Evolutionary conservation across 2,888 invertebrate genomes (phyloP).

Genomic region (Apodemia duryi): DNA sequence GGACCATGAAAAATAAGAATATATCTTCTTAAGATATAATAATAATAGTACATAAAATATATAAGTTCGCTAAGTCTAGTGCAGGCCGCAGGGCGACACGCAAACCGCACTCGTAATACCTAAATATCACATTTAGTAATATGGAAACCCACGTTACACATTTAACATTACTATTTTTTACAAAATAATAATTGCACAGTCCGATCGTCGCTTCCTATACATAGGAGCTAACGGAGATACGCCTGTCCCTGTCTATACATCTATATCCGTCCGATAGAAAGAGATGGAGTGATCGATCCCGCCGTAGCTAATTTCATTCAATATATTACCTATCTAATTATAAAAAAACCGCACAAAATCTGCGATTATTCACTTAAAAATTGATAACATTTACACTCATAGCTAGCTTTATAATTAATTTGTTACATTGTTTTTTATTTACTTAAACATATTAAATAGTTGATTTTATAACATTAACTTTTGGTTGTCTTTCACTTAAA

Average conservation of each 20-base stretch:
- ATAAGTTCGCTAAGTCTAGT: constrained; percentile 74
- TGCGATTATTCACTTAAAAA: constrained; percentile 77
- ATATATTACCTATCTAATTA: constrained; percentile 81
- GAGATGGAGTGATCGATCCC: constrained; percentile 55
- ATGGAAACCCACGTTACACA: constrained; percentile 79
- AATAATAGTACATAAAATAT: constrained; percentile 77
- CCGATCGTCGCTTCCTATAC: constrained; percentile 53
- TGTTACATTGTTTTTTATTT: constrained; percentile 72
- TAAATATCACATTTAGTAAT: constrained; percentile 81
- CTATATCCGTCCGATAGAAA: constrained; percentile 44
- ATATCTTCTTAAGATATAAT: constrained; percentile 78
- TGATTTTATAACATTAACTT: constrained; percentile 76
- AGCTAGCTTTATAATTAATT: constrained; percentile 79
- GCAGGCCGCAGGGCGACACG: constrained; percentile 35
- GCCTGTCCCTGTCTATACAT: constrained; percentile 41
- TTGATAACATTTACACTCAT: constrained; percentile 78
- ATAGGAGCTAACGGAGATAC: constrained; percentile 43
- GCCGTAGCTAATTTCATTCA: constrained; percentile 76
- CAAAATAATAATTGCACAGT: constrained; percentile 81
- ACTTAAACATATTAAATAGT: constrained; percentile 76
- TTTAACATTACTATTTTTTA: constrained; percentile 74
- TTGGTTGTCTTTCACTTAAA: constrained; percentile 78
- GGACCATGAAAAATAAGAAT: constrained; percentile 80
- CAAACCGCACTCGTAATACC: constrained; percentile 75
- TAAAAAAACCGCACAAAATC: constrained; percentile 79